A percentile compares a stretch with the other conserved stretches of the same genome.
Evolutionary conservation across 2,888 invertebrate genomes (phyloP).

Genomic region (Melanargia galathea): DNA sequence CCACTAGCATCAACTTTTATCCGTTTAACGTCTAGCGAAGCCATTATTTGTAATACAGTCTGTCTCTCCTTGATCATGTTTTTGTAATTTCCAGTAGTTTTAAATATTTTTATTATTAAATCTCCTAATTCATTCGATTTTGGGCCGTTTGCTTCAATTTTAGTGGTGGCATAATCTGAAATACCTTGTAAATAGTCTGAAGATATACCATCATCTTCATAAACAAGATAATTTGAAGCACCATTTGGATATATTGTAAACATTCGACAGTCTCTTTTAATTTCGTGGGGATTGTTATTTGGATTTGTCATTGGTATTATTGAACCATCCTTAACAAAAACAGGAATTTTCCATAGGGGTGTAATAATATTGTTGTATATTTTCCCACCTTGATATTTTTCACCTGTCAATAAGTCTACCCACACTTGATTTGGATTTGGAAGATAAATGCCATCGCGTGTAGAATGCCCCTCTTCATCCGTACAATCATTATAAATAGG

Average conservation of each 20-base stretch:
- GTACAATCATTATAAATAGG: constrained; percentile 60
- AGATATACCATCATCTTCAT: constrained; percentile 72
- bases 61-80: constrained; percentile 58
- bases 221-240: constrained; percentile 56
- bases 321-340: constrained; percentile 70
- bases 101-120: constrained; percentile 57
- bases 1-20: constrained; percentile 61
- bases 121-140: constrained; percentile 52
- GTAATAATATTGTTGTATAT: constrained; percentile 60
- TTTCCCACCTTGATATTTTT: constrained; percentile 71
- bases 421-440: constrained; percentile 64
- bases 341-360: constrained; percentile 72
- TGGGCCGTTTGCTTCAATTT: constrained; percentile 54
- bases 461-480: constrained; percentile 43
- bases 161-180: constrained; percentile 55
- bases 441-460: constrained; percentile 64
- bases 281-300: constrained; percentile 67
- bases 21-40: constrained; percentile 50
- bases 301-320: constrained; percentile 70
- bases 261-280: constrained; percentile 59
- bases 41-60: constrained; percentile 64
- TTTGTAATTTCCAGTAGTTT: constrained; percentile 60
- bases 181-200: constrained; percentile 55
- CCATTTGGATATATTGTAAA: constrained; percentile 65
- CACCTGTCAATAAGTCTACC: constrained; percentile 70